These are phyloP conservation scores for Drosophila jambulina DNA, from an alignment of 1,140 invertebrate genomes.

Conservation along the genomic window DNA sequence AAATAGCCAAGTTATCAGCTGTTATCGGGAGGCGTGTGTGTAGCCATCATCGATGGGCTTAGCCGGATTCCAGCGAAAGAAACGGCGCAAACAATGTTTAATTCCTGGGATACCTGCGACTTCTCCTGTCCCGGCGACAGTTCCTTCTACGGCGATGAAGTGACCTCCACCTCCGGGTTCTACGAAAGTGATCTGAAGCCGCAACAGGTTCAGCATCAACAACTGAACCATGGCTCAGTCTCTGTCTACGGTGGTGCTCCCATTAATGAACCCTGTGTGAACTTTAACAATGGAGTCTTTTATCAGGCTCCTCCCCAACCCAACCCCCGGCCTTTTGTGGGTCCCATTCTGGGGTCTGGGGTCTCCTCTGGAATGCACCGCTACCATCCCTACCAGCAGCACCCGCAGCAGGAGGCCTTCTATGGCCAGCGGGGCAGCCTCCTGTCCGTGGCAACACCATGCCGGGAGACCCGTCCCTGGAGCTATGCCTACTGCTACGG, in stretches of 20 bases:
- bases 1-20: constrained; percentile 23
- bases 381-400: constrained; percentile 67
- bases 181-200: constrained; percentile 57
- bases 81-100: constrained; percentile 59
- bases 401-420: constrained; percentile 21
- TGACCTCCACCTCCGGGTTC: constrained; percentile 3
- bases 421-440: constrained; percentile 33
- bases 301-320: constrained; percentile 21
- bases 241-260: constrained; percentile 46
- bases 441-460: constrained; percentile 85
- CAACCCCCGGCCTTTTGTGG: constrained; percentile 17
- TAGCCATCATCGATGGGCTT: constrained; percentile 47
- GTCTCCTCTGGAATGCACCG: constrained; percentile 19
- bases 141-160: constrained; percentile 74
- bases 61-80: constrained; percentile 32
- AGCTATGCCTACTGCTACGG: constrained; percentile 88
- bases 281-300: constrained; percentile 61
- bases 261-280: constrained; percentile 69
- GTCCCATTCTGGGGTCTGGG: constrained; percentile 37
- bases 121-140: constrained; percentile 59
- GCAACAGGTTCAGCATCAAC: constrained; percentile 22
- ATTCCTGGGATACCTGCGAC: constrained; percentile 69
- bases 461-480: constrained; percentile 86
- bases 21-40: constrained; percentile 29
- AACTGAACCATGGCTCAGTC: constrained; percentile 31